Base-by-base conservation (phyloP, 2,113 vertebrate species). In the Rhombomys opimus region DNA sequence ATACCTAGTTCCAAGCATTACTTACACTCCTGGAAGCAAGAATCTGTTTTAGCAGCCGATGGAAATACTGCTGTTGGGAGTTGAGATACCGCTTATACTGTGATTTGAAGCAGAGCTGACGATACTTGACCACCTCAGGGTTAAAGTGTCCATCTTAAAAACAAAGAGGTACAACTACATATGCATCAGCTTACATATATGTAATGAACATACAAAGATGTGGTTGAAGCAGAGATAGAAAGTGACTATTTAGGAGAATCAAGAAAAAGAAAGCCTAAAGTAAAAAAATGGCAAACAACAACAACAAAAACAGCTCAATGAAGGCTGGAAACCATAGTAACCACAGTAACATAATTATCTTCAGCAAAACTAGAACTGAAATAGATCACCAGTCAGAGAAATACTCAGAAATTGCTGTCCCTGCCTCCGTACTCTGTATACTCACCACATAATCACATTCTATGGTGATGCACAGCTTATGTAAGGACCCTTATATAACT, bases 51-150 rank as follows among this genome's bases (percentile, higher is more conserved):
- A 99, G 97, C 59, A 99, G 98, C 27, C 98, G 98, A 98, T 99
- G 99, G 98, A 99, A 99, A 96, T 99, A 99, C 96, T 99, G 99
- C 98, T 99, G 99, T 97, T 99, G 99, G 1, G 99, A 99, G 96
- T 98, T 98, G 96, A 99, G 95, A 92, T 99, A 99, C 14, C 99
- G 99, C 87, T 99, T 99, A 96, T 98, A 99, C 98, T 99, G 99
- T 0, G 99, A 99, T 97, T 99, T 99, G 54, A 99, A 98, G 98
- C 99, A 99, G 17, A 99, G 97, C 90, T 99, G 99, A 85, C 99
- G 98, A 96, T 99, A 99, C 73, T 99, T 99, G 93, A 99, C 99
- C 90, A 99, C 99, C 90, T 99, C 99, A 0, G 99, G 99, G 96
- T 99, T 99, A 95, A 99, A 99, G 97, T 99, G 99, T 32, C 99